Evolutionary conservation across 2,113 vertebrate genomes (phyloP).

Genomic region (Jaculus jaculus): DNA sequence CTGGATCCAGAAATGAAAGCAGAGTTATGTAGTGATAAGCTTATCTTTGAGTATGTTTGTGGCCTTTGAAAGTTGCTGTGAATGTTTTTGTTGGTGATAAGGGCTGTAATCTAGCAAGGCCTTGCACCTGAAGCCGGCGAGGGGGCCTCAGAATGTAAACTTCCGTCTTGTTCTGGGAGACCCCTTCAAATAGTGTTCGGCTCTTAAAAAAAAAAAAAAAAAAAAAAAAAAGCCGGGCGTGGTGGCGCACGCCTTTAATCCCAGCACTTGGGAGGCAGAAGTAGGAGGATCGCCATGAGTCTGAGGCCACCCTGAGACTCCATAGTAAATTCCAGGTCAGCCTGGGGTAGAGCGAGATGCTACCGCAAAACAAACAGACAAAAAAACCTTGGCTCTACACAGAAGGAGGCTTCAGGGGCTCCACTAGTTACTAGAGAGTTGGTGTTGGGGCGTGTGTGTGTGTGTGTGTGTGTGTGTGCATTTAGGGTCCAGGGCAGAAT

Average conservation of each 20-base stretch:
- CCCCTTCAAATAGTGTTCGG: neutral
- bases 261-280: too few species aligned
- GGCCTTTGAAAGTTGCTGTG: neutral
- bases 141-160: neutral
- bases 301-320: too few species aligned
- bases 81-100: neutral
- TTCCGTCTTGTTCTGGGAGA: neutral
- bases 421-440: neutral
- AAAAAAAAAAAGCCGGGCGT: too few species aligned
- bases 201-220: too few species aligned
- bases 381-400: neutral
- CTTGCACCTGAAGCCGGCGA: neutral
- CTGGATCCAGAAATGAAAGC: neutral
- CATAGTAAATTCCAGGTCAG: too few species aligned
- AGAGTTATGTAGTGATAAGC: neutral
- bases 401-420: neutral
- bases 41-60: neutral
- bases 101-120: neutral
- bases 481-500: neutral
- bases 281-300: too few species aligned
- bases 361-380: too few species aligned
- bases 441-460: too few species aligned
- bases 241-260: too few species aligned
- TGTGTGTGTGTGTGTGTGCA: neutral
- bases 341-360: too few species aligned